Conservation (phyloP, 2,113 vertebrate genomes). For the Shinisaurus crocodilurus region DNA sequence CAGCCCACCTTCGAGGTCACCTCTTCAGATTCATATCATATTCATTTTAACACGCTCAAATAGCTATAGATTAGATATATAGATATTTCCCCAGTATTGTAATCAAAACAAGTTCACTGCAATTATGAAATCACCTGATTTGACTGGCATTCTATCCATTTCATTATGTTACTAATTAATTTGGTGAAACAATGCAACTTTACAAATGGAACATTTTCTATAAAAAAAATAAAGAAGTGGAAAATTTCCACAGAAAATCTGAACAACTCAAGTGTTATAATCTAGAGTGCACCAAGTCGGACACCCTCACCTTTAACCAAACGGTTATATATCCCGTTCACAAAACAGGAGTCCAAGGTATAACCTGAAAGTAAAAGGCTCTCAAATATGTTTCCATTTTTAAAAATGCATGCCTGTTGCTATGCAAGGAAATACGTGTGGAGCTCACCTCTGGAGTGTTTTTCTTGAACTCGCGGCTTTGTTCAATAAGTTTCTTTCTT, state of each 20-base stretch:
- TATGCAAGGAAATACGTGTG: neutral
- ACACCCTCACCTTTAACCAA: no score
- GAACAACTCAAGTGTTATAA: neutral
- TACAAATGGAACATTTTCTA: neutral
- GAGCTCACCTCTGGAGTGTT: conserved; percentile 97
- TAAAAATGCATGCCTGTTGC: no score
- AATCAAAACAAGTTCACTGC: neutral
- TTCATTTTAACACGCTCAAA: no score
- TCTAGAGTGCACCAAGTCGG: neutral
- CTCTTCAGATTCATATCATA: no score
- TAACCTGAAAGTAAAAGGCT: neutral
- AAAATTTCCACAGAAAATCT: neutral
- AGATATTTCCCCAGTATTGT: neutral
- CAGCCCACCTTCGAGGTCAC: no score
- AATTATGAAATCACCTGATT: neutral
- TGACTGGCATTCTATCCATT: neutral
- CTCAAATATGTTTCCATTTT: neutral
- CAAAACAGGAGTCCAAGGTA: neutral
- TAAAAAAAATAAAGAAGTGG: neutral
- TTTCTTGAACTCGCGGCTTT: conserved; percentile 99
- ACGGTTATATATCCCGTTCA: neutral
- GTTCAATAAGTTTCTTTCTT: conserved; percentile 97
- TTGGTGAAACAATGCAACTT: neutral
- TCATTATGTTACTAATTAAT: neutral
- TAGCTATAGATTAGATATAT: neutral